A percentile compares a stretch with the other conserved stretches of the same genome.
Conservation (phyloP, 2,888 invertebrate species). For the Eristalis intricaria region DNA sequence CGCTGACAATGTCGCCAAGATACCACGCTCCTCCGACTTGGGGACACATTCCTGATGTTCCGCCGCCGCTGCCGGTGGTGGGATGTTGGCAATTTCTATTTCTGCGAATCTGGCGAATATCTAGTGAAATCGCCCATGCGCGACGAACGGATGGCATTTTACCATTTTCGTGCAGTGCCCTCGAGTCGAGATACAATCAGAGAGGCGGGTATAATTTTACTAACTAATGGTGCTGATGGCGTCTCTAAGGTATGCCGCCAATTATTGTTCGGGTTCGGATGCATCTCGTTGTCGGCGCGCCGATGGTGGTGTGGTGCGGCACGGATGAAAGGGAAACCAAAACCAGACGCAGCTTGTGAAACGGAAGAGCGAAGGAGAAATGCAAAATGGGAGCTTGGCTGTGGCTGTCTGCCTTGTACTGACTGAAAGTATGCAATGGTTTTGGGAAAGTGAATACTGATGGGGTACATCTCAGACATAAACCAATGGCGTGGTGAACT, state of each 20-base stretch:
- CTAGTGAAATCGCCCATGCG: constrained; percentile 56
- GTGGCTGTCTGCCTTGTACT: not conserved
- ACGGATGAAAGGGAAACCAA: constrained; percentile 36
- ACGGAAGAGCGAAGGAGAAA: not conserved
- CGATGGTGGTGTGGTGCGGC: constrained; percentile 20
- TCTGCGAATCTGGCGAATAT: constrained; percentile 48
- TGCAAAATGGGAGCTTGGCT: not conserved
- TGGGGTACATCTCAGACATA: constrained; percentile 4
- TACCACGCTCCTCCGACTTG: constrained; percentile 22
- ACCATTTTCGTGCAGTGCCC: constrained; percentile 33
- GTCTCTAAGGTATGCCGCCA: constrained; percentile 52
- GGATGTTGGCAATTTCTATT: constrained; percentile 52
- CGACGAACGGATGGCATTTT: constrained; percentile 10
- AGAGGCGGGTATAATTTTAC: constrained; percentile 59
- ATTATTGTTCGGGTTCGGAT: constrained; percentile 56
- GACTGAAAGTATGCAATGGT: constrained; percentile 46
- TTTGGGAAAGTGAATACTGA: constrained; percentile 3
- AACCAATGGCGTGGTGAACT: constrained; percentile 15
- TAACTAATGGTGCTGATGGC: constrained; percentile 61
- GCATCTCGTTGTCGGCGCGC: not conserved
- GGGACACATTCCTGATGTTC: constrained; percentile 52
- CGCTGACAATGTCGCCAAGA: constrained; percentile 45
- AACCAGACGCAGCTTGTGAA: not conserved
- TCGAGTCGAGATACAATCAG: constrained; percentile 40
- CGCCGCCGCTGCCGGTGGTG: not conserved